Evolutionary conservation across 2,797 vertebrate species (phyloP), one percentile per base, ranked within the genome.

Genomic region (Mionectes olivaceus): DNA sequence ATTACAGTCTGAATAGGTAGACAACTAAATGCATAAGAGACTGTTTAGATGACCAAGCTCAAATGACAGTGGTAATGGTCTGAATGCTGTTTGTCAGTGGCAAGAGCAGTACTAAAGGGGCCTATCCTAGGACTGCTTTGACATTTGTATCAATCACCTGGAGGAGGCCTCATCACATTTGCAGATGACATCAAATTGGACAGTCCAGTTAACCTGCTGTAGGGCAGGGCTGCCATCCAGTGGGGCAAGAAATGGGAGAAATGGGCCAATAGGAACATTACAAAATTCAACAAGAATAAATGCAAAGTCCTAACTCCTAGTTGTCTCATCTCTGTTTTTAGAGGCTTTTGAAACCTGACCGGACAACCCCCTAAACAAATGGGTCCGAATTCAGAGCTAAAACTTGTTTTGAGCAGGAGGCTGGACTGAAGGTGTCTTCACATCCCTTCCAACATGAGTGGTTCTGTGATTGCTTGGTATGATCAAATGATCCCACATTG

Each of bases 231-330:
- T 86, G 61, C 41, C 55, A 33, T 61, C 56, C 64, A 63, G 67
- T 69, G 47, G 21, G 47, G 69, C 46, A n/a, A 70, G 50, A 68
- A 24, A 33, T 46, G 90, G 55, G 18, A 83, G 19, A 32, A 94
- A 59, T 52, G 46, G 47, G 47, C 28, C 80, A 94, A 73, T 11
- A 61, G 19, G 50, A 71, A 69, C 18, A n/a, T 71, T 69, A 65
- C 24, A 65, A 90, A 88, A 93, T 73, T 73, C 43, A 87, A 30
- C 37, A 73, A 56, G 74, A 92, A 70, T 35, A 76, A 93, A 93
- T 3, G 2, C 28, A 11, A 94, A 95, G 43, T 81, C 18, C 24
- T 32, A 68, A 77, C 53, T 87, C 57, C 5, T 14, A 22, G 15
- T 18, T 83, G 37, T 90, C 39, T 87, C 50, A 65, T 57, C 33